Evolutionary conservation across 1,140 invertebrate species (phyloP), one percentile per base, ranked within the genome.

Genomic region (Eriocheir sinensis): DNA sequence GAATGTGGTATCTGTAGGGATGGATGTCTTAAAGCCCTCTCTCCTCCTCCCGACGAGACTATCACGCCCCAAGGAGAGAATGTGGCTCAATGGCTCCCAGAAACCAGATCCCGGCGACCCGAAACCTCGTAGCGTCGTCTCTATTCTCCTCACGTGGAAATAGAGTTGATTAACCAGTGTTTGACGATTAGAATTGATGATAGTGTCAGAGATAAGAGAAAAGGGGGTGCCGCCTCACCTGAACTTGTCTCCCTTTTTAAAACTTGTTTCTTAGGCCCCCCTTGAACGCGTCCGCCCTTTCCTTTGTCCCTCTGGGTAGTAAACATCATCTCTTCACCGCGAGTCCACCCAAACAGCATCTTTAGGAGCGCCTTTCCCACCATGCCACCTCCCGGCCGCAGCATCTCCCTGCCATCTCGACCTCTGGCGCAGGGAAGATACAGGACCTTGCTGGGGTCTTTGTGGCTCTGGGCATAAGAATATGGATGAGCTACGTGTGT

Each of bases 401-500:
- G 27, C 9, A 72, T 72, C 60, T 72, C 88, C 40, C 2, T 12
- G 30, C 17, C 41, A 89, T 89, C 88, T 89, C 41, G 88, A 53
- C 88, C 88, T 40, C 88, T 89, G 40, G 41, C 40, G 30, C 40
- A 89, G 4, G 36, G 88, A 89, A 40, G 41, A 48, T 41, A 89
- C 48, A 89, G 88, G 40, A 30, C 88, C 86, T 89, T 48, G 88
- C 88, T 89, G 88, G 88, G 88, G 88, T 30, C 88, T 89, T 89
- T 89, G 88, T 89, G 88, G 41, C 88, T 41, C 36, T 89, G 88
- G 48, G n/a, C 36, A 89, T 21, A 44, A 41, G 36, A 44, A 89
- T 89, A 89, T 48, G 88, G 88, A 89, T 89, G 88, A 89, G 88
- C 44, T 44, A 44, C 48, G 40, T 89, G 85, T 88, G 88, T 89